Conservation (phyloP, 2,113 vertebrate genomes). For the Symphodus melops region DNA sequence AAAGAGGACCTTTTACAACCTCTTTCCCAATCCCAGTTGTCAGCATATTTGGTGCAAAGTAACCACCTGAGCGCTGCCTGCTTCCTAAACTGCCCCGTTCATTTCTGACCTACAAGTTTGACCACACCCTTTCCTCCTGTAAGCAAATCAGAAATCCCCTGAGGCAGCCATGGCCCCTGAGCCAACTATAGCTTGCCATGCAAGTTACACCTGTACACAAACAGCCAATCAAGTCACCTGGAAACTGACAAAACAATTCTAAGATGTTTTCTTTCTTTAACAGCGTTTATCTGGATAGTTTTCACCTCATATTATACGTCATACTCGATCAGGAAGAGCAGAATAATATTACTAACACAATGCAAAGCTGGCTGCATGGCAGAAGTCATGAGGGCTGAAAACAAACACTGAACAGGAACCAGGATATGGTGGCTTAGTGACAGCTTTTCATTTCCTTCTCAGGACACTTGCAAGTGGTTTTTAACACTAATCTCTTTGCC, state of each 20-base stretch:
- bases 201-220: slow-evolving; percentile 42
- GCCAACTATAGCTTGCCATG: slow-evolving; percentile 36
- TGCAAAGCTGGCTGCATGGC: not conserved
- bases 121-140: slow-evolving; percentile 36
- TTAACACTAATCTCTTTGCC: not conserved
- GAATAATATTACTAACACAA: not conserved
- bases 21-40: not conserved
- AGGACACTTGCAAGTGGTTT: not conserved
- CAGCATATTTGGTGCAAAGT: not conserved
- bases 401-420: slow-evolving; percentile 75
- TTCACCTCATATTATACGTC: not conserved
- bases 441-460: slow-evolving; percentile 8
- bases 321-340: not conserved
- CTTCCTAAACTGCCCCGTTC: not conserved
- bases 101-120: slow-evolving; percentile 10
- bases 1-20: not conserved
- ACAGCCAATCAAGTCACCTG: slow-evolving; percentile 37
- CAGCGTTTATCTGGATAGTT: too few relatives aligned
- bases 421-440: slow-evolving; percentile 59
- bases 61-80: not conserved
- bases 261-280: not conserved
- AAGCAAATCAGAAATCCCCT: slow-evolving; percentile 25
- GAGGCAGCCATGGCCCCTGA: not conserved
- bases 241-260: slow-evolving; percentile 2
- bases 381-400: slow-evolving; percentile 10